Evolutionary conservation across 2,113 vertebrate species (phyloP), one percentile per base, ranked within the genome.

Genomic region (Neotragus moschatus): DNA sequence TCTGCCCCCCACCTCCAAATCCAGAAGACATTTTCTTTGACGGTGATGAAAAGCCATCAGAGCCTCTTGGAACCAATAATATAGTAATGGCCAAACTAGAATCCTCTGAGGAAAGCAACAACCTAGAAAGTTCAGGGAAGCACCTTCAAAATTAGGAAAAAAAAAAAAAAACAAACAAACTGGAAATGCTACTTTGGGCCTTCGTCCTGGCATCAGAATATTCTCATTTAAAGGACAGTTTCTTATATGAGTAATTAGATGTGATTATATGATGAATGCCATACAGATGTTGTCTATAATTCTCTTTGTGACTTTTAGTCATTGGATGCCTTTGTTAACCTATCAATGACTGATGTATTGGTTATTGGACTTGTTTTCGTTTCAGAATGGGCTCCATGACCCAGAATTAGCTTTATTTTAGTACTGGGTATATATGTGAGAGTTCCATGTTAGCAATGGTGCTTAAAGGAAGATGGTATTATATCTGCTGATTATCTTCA

Each of bases 11-110:
- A 1, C 99, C 99, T 49, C 99, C 99, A 0, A 99, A 99, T 98
- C 99, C 99, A 12, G 99, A 99, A 97, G 99, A 99, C 98, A 99
- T 99, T 94, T 98, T 99, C 92, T 99, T 99, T 33, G 99, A 99
- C 15, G 99, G 99, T 55, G 99, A 99, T 51, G 98, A 98, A 11
- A 55, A 98, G 5, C 94, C 94, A 3, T 51, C 98, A 82, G 99
- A 99, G 26, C 98, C 97, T 73, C 16, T 98, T 66, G 98, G 94
- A 49, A 94, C 98, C 88, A 97, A n/a, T 84, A 97, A 66, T 70
- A 63, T 84, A 30, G 1, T 93, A 21, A 95, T 98, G 66, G 12
- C 79, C 90, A 98, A 98, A 36, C 26, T 73, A 61, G 98, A 98
- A 21, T 43, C 95, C 25, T 84, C 85, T 14, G 23, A 97, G 33